phyloP scores from a whole-genome alignment of 2,797 vertebrate species.

The Myripristis murdjan region DNA sequence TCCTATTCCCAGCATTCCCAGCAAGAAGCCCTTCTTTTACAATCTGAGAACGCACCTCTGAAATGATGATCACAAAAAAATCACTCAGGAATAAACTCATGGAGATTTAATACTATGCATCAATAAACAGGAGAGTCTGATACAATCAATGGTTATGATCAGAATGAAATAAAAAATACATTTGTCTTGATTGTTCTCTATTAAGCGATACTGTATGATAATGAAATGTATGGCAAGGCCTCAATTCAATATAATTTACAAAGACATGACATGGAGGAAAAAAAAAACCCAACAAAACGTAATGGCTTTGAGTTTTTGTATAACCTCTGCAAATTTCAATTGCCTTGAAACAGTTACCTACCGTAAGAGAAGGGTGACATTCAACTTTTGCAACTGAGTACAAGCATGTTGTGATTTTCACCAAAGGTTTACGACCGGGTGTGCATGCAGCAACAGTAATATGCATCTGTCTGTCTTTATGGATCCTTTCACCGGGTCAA shows the following conservation, averaged over 20 bases:
- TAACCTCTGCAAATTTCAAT: constrained; percentile 48
- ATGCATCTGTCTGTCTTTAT: constrained; percentile 17
- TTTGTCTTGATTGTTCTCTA: constrained; percentile 82
- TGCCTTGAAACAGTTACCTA: constrained; percentile 39
- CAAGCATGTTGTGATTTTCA: constrained; percentile 7
- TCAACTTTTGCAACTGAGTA: constrained; percentile 16
- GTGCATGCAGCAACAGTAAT: constrained; percentile 25
- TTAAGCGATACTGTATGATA: constrained; percentile 80
- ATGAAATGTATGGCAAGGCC: constrained; percentile 87
- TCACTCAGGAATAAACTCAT: constrained; percentile 78
- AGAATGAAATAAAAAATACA: constrained; percentile 86
- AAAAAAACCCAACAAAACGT: too few species aligned
- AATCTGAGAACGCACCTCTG: not conserved
- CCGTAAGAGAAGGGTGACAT: constrained; percentile 31
- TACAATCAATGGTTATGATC: constrained; percentile 91
- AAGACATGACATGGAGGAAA: constrained; percentile 60
- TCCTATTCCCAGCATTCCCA: too few species aligned
- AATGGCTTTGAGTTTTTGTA: constrained; percentile 49
- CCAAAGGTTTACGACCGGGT: not conserved
- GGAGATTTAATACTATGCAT: constrained; percentile 92
- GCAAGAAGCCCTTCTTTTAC: too few species aligned
- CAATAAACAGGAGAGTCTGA: constrained; percentile 85
- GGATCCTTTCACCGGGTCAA: constrained; percentile 23
- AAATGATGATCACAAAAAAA: constrained; percentile 55
- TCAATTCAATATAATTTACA: constrained; percentile 77